These are phyloP conservation scores for Maconellicoccus hirsutus DNA, from an alignment of 1,140 invertebrate species.

Conservation along the genomic window DNA sequence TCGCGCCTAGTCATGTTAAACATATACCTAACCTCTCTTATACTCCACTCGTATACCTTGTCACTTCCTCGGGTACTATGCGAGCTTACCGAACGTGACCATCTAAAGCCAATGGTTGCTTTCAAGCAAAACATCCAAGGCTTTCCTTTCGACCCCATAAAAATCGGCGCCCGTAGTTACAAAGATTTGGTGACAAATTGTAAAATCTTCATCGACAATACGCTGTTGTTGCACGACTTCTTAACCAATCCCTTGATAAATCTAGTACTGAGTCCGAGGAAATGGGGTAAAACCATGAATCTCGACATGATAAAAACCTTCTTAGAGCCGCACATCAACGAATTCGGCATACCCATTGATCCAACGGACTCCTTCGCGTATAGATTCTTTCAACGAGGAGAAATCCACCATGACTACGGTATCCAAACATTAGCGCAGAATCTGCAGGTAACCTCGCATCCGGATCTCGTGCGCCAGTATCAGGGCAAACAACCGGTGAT, in stretches of 20 bases:
- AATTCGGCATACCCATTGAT: not conserved
- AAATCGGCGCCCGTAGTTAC: not conserved
- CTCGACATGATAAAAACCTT: slow-evolving; percentile 8
- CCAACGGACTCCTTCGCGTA: not conserved
- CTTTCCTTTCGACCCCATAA: too few species aligned
- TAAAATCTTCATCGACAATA: not conserved
- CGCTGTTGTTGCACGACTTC: not conserved
- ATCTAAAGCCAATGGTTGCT: too few species aligned
- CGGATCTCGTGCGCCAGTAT: not conserved
- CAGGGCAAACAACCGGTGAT: not conserved
- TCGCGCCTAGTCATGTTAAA: too few species aligned
- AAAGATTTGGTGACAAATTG: not conserved
- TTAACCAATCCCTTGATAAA: too few species aligned
- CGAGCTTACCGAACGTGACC: too few species aligned
- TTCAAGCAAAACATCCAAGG: too few species aligned
- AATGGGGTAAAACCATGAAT: slow-evolving; percentile 2
- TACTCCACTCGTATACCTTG: too few species aligned
- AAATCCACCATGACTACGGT: not conserved
- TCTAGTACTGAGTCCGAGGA: not conserved
- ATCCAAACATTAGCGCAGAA: not conserved
- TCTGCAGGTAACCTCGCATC: not conserved
- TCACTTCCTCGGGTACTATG: too few species aligned
- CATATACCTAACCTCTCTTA: too few species aligned
- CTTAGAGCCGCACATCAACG: not conserved
- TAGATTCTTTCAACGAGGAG: not conserved